Evolutionary conservation across 2,797 vertebrate species (phyloP).

Genomic region (Ctenochaetus hawaiiensis): DNA sequence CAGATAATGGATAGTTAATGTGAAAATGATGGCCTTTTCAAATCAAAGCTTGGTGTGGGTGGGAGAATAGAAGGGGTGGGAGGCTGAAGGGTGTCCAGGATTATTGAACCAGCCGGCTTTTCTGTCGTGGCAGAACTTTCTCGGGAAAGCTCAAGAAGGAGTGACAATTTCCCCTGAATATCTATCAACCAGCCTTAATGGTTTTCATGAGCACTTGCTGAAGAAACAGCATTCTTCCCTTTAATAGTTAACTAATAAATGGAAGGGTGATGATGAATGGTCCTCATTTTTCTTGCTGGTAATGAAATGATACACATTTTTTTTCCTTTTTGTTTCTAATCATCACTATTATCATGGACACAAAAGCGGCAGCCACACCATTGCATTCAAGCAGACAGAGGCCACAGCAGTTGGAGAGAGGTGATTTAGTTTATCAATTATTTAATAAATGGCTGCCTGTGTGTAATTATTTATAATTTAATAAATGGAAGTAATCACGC

Average conservation of each 20-base stretch:
- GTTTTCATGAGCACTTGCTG: conserved; percentile 66
- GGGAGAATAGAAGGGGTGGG: conserved; percentile 41
- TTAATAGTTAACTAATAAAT: conserved; percentile 81
- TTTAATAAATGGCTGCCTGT: conserved; percentile 17
- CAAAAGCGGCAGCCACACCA: conserved; percentile 38
- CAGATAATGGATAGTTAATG: conserved; percentile 73
- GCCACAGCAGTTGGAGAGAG: conserved; percentile 10
- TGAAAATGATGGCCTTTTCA: conserved; percentile 75
- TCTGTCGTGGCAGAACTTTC: conserved; percentile 48
- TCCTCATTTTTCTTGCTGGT: conserved; percentile 50
- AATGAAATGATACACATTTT: conserved; percentile 67
- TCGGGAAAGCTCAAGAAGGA: conserved; percentile 32
- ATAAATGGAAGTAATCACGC: conserved; percentile 9
- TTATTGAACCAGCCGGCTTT: conserved; percentile 46
- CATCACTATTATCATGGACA: conserved; percentile 47
- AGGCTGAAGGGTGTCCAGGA: conserved; percentile 59
- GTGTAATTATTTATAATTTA: conserved; percentile 24
- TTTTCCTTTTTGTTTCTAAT: conserved; percentile 56
- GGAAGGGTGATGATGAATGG: conserved; percentile 75
- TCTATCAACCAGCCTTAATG: conserved; percentile 76
- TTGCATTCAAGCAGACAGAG: conserved; percentile 9
- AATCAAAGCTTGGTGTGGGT: conserved; percentile 68
- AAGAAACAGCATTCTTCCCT: conserved; percentile 59
- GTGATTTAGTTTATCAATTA: conserved; percentile 31
- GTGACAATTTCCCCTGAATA: conserved; percentile 75